phyloP scores from a whole-genome alignment of 2,113 vertebrate species.

The Geococcyx californianus region DNA sequence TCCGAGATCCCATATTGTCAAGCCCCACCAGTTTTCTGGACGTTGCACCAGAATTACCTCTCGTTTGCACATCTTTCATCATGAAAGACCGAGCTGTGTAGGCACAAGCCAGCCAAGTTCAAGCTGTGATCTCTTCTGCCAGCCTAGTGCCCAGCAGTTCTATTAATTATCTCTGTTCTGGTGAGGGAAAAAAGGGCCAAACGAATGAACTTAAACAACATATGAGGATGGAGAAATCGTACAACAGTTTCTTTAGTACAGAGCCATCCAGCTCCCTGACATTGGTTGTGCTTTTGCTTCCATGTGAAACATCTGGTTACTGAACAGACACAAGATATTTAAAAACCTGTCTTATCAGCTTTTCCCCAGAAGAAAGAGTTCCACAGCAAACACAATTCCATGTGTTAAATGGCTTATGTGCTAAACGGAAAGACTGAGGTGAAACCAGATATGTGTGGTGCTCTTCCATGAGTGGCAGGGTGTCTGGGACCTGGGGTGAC shows the following conservation, averaged over 20 bases:
- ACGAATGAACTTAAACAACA: neutral
- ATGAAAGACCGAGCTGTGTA: slow-evolving; percentile 9
- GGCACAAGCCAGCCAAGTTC: slow-evolving; percentile 18
- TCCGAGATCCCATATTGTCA: neutral
- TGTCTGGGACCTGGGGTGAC: neutral
- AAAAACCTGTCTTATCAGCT: neutral
- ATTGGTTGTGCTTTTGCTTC: neutral
- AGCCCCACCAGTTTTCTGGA: neutral
- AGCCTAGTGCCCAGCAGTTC: slow-evolving; percentile 5
- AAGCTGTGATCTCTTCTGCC: slow-evolving; percentile 53
- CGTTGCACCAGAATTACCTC: neutral
- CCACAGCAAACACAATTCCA: neutral
- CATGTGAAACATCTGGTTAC: slow-evolving; percentile 3
- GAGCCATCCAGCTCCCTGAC: neutral
- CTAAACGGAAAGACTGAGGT: neutral
- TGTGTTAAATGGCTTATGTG: neutral
- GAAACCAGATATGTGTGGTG: neutral
- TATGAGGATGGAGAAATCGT: neutral
- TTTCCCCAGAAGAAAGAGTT: neutral
- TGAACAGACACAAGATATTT: neutral
- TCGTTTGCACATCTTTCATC: slow-evolving; percentile 24
- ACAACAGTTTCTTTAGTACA: neutral
- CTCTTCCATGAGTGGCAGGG: neutral
- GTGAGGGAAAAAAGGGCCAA: neutral
- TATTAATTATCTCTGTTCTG: slow-evolving; percentile 18